Conservation (phyloP, 35 echinoderm and acorn worm genomes). For the Diadema setosum region DNA sequence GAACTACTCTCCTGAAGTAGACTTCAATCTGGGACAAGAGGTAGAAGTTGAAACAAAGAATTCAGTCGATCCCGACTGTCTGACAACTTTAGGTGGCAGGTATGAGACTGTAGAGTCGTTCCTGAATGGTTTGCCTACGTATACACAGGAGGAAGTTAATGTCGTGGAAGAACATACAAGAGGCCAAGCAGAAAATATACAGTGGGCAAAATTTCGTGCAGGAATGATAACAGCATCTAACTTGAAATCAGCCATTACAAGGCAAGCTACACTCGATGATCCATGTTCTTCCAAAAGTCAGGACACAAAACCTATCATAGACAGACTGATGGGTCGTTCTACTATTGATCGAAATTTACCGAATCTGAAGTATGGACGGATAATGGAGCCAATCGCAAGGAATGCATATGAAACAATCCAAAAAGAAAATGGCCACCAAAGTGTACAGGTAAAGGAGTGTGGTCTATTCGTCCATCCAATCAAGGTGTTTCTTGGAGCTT, state of each 20-base stretch:
- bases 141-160: no score
- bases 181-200: not conserved
- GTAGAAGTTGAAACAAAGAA: not conserved
- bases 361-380: not conserved
- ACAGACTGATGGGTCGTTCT: not conserved
- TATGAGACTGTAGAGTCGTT: no score
- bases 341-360: not conserved
- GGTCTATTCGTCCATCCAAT: conserved; percentile 39
- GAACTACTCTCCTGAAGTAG: not conserved
- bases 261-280: not conserved
- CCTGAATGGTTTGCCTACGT: no score
- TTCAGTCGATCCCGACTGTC: no score
- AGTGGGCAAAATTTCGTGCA: not conserved
- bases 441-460: conserved; percentile 26
- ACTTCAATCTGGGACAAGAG: not conserved
- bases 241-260: not conserved
- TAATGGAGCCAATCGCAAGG: not conserved
- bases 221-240: not conserved
- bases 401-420: not conserved
- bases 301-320: not conserved
- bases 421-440: not conserved
- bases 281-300: not conserved
- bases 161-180: not conserved
- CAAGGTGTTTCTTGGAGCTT: conserved; percentile 28
- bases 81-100: no score